Evolutionary conservation across 2,888 invertebrate genomes (phyloP), one percentile per base, ranked within the genome.

Genomic region (Altica lythri): DNA sequence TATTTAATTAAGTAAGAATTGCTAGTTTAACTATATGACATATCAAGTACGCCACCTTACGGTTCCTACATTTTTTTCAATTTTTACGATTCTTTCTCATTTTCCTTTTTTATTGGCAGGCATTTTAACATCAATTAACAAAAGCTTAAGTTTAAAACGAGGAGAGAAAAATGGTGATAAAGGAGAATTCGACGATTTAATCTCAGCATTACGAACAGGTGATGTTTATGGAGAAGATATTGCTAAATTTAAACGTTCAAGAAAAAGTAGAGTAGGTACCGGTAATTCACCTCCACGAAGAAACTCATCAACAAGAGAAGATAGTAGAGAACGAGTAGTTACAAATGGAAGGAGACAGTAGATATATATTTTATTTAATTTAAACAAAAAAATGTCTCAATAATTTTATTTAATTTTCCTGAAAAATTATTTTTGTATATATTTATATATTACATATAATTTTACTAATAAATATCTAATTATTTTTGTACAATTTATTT

Each of bases 141-240:
- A 86, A 63, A 86, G 88, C 13, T 77, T 89, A 50, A 87, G 80
- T 54, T 75, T 85, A 46, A 89, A 88, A 61, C 86, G 86, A 42
- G 82, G 83, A 55, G 58, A 58, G 17, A 61, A 61, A 35, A 57
- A 44, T n/a, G 37, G 75, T 53, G 86, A 81, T 52, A 87, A 92
- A 70, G 94, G 95, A 5, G 96, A 96, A 77, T 96, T 96, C 76
- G 96, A 96, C 72, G 96, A 96, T 77, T 81, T 96, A 65, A 96
- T 96, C 72, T 95, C 95, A 0, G 96, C 96, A 0, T 76, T 96
- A 45, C 79, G 95, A 55, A 95, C 96, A 0, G 96, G 96, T 0
- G 95, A 95, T 70, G 95, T 95, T 0, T 96, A 95, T 71, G 94
- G 95, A 0, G 95, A 95, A 72, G 95, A 95, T 72, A 92, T 95